Base-by-base conservation (phyloP, 2,113 vertebrate species). In the Bubo scandiacus region DNA sequence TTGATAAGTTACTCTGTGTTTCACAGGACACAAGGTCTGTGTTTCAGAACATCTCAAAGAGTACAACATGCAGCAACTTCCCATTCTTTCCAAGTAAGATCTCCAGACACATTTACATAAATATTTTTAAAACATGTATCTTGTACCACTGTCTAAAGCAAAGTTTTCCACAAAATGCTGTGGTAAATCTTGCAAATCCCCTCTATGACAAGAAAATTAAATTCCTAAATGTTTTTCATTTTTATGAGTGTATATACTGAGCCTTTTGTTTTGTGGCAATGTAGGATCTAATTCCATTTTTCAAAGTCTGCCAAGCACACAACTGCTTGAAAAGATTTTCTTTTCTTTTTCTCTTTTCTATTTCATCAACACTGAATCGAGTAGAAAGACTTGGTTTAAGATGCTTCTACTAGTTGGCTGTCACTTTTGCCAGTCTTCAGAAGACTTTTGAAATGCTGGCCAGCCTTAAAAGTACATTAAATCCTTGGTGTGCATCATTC, bases 251-350 rank as follows among this genome's bases (percentile, higher is more conserved):
- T 25, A 61, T 89, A 74, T 78, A 49, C 23, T 22, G n/a, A 89
- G 19, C 40, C 58, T 87, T 94, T 91, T 94, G 51, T 91, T 95
- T 61, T 38, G 29, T 29, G 85, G 70, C 45, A 79, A 43, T 80
- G 45, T 77, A 88, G 51, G 42, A 77, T 85, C 54, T 91, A 95
- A 95, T 85, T 89, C 71, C 10, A 77, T 88, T 94, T 95, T 95
- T 91, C 29, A 32, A 92, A 87, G 74, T 63, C 66, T 96, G 84
- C 86, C 92, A 94, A 85, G 58, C 32, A 88, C 38, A 62, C 54
- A 66, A 79, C 12, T 54, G 54, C 70, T 91, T 54, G 20, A 91
- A 94, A 89, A 72, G 29, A 81, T 73, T 92, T 94, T 81, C 8
- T 57, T 81, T 94, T 87, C 57, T 71, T 18, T 79, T 86, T 71